Conservation (phyloP, 2,888 invertebrate species). For the Beris morrisii region DNA sequence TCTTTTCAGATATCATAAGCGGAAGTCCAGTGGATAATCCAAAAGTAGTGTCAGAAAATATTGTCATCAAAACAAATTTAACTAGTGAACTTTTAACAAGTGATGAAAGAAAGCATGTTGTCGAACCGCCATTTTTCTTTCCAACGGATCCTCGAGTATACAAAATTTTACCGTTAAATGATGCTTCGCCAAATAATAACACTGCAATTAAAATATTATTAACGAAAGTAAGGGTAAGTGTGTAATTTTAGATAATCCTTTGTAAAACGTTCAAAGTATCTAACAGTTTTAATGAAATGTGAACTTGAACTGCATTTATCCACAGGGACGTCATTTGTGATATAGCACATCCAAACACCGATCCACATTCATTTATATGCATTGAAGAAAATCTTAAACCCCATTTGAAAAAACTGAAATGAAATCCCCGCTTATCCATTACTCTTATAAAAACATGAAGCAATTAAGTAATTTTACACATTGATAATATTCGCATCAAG, state of each 20-base stretch:
- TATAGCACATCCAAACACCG: too few species aligned
- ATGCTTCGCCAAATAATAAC: constrained; percentile 36
- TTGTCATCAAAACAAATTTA: neutral
- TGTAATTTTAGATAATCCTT: neutral
- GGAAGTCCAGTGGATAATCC: constrained; percentile 9
- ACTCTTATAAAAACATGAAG: too few species aligned
- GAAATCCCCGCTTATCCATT: too few species aligned
- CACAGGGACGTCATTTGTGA: too few species aligned
- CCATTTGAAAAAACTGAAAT: too few species aligned
- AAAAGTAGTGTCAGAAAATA: neutral
- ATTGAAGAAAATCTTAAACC: too few species aligned
- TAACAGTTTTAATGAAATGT: too few species aligned
- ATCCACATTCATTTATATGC: too few species aligned
- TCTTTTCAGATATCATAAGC: constrained; percentile 7
- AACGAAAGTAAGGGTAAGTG: constrained; percentile 18
- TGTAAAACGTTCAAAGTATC: too few species aligned
- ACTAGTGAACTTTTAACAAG: neutral
- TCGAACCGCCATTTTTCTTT: constrained; percentile 35
- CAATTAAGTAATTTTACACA: too few species aligned
- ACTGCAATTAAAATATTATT: constrained; percentile 39
- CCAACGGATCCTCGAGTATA: constrained; percentile 33
- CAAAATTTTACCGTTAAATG: constrained; percentile 32
- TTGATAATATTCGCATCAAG: too few species aligned
- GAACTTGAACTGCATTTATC: too few species aligned
- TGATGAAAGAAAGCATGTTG: neutral